phyloP scores from a whole-genome alignment of 1,140 invertebrate genomes.

The Pseudomyrmex concolor region DNA sequence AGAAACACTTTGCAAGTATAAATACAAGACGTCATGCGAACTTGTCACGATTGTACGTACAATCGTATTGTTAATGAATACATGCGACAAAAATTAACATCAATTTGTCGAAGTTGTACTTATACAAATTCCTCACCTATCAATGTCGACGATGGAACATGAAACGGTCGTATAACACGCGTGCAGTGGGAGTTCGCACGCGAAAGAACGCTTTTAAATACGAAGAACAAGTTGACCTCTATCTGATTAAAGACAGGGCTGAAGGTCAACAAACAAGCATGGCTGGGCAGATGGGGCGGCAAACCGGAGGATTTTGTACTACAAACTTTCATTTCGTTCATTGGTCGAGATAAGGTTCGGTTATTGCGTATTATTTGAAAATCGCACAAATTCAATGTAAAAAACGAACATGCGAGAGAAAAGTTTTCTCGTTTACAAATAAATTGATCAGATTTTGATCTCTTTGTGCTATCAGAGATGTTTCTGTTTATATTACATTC shows the following conservation, averaged over 20 bases:
- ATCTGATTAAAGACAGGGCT: constrained; percentile 61
- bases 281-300: constrained; percentile 24
- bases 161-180: neutral
- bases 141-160: neutral
- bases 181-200: constrained; percentile 17
- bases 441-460: no score
- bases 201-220: constrained; percentile 26
- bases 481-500: no score
- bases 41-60: neutral
- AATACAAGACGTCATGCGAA: neutral
- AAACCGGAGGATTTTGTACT: constrained; percentile 34
- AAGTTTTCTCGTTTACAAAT: no score
- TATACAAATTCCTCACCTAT: neutral
- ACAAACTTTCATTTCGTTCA: constrained; percentile 19
- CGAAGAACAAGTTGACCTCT: constrained; percentile 75
- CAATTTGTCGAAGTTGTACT: neutral
- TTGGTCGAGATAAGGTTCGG: constrained; percentile 27
- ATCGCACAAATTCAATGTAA: neutral
- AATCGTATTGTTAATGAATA: neutral
- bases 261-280: constrained; percentile 75
- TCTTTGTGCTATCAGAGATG: no score
- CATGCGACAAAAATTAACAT: neutral
- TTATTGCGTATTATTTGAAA: neutral
- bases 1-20: neutral
- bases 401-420: neutral